phyloP scores from a whole-genome alignment of 2,113 vertebrate genomes.

The Sylvia atricapilla region DNA sequence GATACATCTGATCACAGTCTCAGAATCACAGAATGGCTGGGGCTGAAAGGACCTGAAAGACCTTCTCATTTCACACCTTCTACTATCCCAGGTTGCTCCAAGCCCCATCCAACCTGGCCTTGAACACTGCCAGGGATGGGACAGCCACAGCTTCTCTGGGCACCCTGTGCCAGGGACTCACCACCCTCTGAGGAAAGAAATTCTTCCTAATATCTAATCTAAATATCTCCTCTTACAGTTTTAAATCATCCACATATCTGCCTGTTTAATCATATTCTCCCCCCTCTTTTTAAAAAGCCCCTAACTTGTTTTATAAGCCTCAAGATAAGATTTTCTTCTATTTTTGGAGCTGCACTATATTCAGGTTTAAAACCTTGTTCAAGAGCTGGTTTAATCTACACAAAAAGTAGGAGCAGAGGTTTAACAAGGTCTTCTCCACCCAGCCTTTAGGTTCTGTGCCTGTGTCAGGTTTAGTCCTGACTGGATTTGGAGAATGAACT shows the following conservation, averaged over 20 bases:
- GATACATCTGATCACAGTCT: background rate
- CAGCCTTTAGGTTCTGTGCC: background rate
- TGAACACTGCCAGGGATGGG: background rate
- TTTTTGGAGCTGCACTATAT: background rate
- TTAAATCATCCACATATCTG: background rate
- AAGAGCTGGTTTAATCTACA: background rate
- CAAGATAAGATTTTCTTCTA: background rate
- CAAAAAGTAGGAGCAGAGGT: background rate
- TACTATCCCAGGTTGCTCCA: background rate
- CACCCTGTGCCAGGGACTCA: rapidly evolving
- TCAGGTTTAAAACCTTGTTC: background rate
- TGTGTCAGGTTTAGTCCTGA: background rate
- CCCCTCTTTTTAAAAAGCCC: background rate
- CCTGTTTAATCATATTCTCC: background rate
- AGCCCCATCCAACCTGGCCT: background rate
- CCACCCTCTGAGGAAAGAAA: background rate
- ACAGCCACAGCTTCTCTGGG: background rate
- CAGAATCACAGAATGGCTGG: background rate
- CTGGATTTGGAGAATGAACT: background rate
- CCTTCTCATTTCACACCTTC: background rate
- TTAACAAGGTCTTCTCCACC: background rate
- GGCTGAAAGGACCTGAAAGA: background rate
- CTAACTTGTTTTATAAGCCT: background rate
- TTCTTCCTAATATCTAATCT: background rate
- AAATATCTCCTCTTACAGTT: background rate